Evolutionary conservation across 1,140 invertebrate species (phyloP), one percentile per base, ranked within the genome.

Genomic region (Bilobella aurantiaca): DNA sequence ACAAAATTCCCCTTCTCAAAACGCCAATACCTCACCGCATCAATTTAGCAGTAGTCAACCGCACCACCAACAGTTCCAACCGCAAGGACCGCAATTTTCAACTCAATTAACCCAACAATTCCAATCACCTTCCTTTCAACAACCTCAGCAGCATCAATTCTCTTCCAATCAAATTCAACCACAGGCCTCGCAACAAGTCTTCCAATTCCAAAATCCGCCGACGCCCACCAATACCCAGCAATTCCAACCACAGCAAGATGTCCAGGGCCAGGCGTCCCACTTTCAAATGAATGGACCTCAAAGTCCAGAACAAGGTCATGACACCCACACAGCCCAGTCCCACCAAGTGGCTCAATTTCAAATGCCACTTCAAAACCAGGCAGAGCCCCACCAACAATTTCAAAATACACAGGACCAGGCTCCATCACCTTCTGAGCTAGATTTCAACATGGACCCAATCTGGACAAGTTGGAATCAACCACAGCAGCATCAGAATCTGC

Each of bases 11-110:
- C 65, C 62, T 42, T 58, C 29, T 16, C 14, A 42, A 42, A 42
- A 12, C 18, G 8, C 34, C 34, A 42, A 42, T 18, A 42, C 8
- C 34, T 42, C 34, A 29, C 64, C 18, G n/a, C n/a, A 64, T 25
- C 66, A 32, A 14, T 46, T 21, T 60, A 57, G 56, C 68, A 68
- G 30, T 58, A 23, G 16, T 62, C 23, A 37, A 23, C 23, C 12
- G 53, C n/a, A 29, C 67, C 18, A 30, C 60, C 60, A 63, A 30
- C 62, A 63, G 31, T 23, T 3, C 5, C 30, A 37, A 46, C 46
- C 37, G 28, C 62, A 63, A 63, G 34, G 34, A 18, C 34, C 62
- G 12, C 14, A 29, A 21, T 47, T 53, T 49, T n/a, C 8, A 14
- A 3, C 57, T 23, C 57, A 65, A 60, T 14, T 3, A 8, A 56